Conservation (phyloP, 2,888 invertebrate genomes). For the Agrenia bidenticulata region DNA sequence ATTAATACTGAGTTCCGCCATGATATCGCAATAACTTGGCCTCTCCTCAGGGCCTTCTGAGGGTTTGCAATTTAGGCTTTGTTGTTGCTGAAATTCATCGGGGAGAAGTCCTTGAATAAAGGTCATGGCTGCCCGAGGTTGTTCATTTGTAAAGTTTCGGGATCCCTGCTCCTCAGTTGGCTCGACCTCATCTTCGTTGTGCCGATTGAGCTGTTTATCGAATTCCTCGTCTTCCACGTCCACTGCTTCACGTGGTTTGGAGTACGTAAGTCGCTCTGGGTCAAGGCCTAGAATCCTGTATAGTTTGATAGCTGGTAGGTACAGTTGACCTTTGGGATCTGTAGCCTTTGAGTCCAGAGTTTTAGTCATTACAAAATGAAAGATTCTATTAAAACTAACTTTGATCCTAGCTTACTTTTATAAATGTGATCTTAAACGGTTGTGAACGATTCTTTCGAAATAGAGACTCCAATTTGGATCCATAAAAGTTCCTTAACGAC, state of each 20-base stretch:
- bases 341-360: slow-evolving; percentile 53
- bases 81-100: background rate
- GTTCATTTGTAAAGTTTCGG: too few species aligned
- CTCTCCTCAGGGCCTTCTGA: background rate
- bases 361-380: background rate
- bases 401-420: slow-evolving; percentile 59
- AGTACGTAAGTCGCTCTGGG: slow-evolving; percentile 39
- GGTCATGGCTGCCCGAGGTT: background rate
- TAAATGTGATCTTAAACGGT: slow-evolving; percentile 60
- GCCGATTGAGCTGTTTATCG: too few species aligned
- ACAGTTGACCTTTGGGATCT: slow-evolving; percentile 57
- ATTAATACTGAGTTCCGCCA: background rate
- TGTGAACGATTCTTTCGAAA: slow-evolving; percentile 59
- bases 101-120: background rate
- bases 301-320: slow-evolving; percentile 59
- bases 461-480: slow-evolving; percentile 60
- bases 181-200: background rate
- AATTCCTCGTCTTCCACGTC: background rate
- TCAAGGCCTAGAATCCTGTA: slow-evolving; percentile 53
- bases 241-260: slow-evolving; percentile 18
- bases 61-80: background rate
- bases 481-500: slow-evolving; percentile 58
- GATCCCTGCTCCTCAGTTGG: background rate
- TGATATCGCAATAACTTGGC: background rate
- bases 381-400: background rate